Conservation (phyloP, 2,888 invertebrate genomes). For the Pheosia gnoma region DNA sequence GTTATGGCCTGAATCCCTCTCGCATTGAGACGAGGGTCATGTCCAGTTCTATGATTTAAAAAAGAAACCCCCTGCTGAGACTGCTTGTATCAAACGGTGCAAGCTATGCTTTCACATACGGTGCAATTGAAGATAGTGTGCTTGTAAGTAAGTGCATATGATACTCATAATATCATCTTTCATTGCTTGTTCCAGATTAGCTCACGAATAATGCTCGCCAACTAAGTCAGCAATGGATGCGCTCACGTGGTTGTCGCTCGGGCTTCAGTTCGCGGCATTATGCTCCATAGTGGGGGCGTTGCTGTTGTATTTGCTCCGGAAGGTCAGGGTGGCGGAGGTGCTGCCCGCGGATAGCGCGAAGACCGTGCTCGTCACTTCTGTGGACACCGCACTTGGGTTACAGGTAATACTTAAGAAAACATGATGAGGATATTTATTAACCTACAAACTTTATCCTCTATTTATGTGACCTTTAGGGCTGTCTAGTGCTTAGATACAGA, state of each 20-base stretch:
- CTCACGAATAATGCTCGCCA: slow-evolving; percentile 57
- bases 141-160: background rate
- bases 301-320: slow-evolving; percentile 89
- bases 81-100: no score
- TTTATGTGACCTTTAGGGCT: no score
- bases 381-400: slow-evolving; percentile 91
- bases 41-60: no score
- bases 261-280: slow-evolving; percentile 91
- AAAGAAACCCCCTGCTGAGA: no score
- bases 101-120: no score
- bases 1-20: no score
- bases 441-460: no score
- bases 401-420: slow-evolving; percentile 76
- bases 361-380: slow-evolving; percentile 90
- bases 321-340: slow-evolving; percentile 86
- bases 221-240: slow-evolving; percentile 86
- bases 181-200: slow-evolving; percentile 59
- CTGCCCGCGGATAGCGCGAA: slow-evolving; percentile 86
- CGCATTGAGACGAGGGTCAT: no score
- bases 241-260: slow-evolving; percentile 91
- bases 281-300: slow-evolving; percentile 93
- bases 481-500: no score
- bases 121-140: no score
- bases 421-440: no score
- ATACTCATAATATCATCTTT: slow-evolving; percentile 6